Evolutionary conservation across 2,113 vertebrate genomes (phyloP).

Genomic region (Phasianus colchicus): DNA sequence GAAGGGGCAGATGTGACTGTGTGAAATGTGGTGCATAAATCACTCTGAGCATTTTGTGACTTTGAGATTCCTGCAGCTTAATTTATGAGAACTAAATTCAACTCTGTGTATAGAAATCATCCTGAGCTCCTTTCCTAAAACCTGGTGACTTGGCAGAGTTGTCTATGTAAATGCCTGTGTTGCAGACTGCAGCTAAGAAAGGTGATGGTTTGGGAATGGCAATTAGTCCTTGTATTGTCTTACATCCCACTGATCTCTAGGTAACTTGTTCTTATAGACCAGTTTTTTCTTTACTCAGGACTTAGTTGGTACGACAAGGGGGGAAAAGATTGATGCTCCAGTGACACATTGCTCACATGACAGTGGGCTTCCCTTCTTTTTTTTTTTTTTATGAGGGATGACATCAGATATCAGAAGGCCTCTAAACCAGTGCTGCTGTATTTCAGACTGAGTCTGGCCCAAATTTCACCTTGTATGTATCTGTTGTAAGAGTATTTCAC

Average conservation of each 20-base stretch:
- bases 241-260: slow-evolving; percentile 26
- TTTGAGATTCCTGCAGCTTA: neutral
- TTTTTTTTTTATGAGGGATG: slow-evolving; percentile 39
- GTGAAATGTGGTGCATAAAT: neutral
- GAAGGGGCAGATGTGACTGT: neutral
- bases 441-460: slow-evolving; percentile 29
- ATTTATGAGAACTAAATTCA: neutral
- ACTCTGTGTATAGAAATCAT: neutral
- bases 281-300: slow-evolving; percentile 61
- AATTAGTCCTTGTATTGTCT: neutral
- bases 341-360: slow-evolving; percentile 43
- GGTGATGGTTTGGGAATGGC: neutral
- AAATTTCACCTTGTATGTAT: slow-evolving; percentile 12
- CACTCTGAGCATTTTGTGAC: neutral
- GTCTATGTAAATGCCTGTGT: neutral
- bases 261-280: slow-evolving; percentile 34
- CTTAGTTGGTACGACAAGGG: slow-evolving; percentile 49
- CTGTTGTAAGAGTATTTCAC: slow-evolving; percentile 5
- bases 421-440: slow-evolving; percentile 59
- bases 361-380: slow-evolving; percentile 37
- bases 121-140: neutral
- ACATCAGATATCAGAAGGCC: slow-evolving; percentile 52
- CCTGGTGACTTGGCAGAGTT: neutral
- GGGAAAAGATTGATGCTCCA: slow-evolving; percentile 66
- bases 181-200: neutral